Conservation (phyloP, 2,113 vertebrate genomes). For the Baryphthengus martii region DNA sequence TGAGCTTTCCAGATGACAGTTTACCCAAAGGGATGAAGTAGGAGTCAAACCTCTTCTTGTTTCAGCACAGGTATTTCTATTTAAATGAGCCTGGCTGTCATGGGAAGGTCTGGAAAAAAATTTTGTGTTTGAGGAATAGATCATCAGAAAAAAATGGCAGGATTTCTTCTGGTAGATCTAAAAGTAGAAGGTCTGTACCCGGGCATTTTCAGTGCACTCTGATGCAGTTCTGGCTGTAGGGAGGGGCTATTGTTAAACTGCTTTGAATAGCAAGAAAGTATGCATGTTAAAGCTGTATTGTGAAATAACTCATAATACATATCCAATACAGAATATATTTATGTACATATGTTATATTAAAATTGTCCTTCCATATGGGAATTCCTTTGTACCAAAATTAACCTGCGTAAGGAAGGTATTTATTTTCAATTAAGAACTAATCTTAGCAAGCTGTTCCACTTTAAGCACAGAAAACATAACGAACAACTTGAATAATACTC, state of each 20-base stretch:
- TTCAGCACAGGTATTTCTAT: not conserved
- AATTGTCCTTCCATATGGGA: fast-evolving
- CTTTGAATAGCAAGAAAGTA: not conserved
- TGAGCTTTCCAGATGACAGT: not conserved
- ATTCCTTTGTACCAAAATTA: not conserved
- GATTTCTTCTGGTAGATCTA: not conserved
- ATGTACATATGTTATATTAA: not conserved
- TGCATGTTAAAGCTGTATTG: not conserved
- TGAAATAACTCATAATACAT: fast-evolving
- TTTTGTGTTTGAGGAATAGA: not conserved
- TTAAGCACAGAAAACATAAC: not conserved
- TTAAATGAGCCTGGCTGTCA: not conserved
- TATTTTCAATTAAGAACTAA: not conserved
- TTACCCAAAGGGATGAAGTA: not conserved
- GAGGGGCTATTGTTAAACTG: not conserved
- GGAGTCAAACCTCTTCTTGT: not conserved
- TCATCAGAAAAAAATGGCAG: not conserved
- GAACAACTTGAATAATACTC: not conserved
- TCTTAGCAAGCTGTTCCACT: not conserved
- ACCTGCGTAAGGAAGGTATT: not conserved
- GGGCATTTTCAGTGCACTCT: not conserved
- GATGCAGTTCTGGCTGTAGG: not conserved
- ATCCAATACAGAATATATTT: fast-evolving
- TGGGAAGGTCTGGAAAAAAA: not conserved
- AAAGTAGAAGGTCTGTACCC: not conserved